phyloP scores from a whole-genome alignment of 2,113 vertebrate genomes.

The Bufo bufo region DNA sequence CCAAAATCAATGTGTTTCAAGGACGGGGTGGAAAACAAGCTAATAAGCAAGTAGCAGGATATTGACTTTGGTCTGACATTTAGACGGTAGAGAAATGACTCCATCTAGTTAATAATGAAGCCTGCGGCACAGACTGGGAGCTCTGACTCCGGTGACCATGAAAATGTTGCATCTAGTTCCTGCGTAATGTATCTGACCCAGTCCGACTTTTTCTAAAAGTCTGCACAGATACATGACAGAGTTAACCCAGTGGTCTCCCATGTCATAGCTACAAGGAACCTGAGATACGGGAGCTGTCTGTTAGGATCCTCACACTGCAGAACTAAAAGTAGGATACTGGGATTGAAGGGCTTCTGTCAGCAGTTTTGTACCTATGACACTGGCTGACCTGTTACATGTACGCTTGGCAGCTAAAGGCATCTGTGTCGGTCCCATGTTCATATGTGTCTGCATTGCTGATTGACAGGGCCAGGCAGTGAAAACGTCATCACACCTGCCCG shows the following conservation, averaged over 20 bases:
- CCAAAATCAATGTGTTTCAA: background rate
- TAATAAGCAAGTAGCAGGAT: slow-evolving; percentile 10
- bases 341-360: no score
- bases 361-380: no score
- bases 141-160: slow-evolving; percentile 12
- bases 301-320: background rate
- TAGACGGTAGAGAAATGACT: background rate
- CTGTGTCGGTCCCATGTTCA: no score
- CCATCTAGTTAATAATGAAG: background rate
- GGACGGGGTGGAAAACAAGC: background rate
- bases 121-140: background rate
- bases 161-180: slow-evolving; percentile 8
- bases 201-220: background rate
- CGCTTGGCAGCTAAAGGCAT: no score
- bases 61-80: slow-evolving; percentile 9
- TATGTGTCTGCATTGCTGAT: no score
- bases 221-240: background rate
- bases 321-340: background rate
- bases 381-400: no score
- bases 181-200: background rate
- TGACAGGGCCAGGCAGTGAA: no score
- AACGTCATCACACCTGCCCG: no score
- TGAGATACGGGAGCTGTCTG: background rate
- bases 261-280: background rate
- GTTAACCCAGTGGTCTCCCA: background rate